Conservation (phyloP, 2,797 vertebrate species). For the Arrhamphus sclerolepis region DNA sequence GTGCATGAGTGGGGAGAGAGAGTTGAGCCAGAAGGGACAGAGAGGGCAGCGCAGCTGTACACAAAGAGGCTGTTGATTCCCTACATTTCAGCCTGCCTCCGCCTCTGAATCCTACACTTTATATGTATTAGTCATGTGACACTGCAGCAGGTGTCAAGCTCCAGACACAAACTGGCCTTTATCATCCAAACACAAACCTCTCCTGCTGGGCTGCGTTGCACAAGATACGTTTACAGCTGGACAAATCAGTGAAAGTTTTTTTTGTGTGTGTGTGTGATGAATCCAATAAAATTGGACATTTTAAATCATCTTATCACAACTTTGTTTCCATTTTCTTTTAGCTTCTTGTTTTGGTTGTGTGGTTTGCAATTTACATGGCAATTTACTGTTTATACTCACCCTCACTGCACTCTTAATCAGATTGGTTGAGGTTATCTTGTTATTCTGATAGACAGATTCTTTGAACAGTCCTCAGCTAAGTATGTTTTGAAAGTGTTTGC, state of each 20-base stretch:
- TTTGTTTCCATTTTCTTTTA: too few relatives aligned
- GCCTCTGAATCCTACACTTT: slow-evolving; percentile 48
- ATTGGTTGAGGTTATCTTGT: too few relatives aligned
- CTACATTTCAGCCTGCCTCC: slow-evolving; percentile 43
- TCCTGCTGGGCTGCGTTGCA: not conserved
- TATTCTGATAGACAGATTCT: too few relatives aligned
- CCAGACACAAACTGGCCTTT: slow-evolving; percentile 37
- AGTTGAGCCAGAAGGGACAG: slow-evolving; percentile 40
- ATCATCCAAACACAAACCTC: slow-evolving; percentile 3
- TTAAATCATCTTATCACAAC: too few relatives aligned
- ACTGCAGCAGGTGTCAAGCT: slow-evolving; percentile 56
- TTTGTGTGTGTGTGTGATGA: too few relatives aligned
- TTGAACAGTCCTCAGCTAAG: too few relatives aligned
- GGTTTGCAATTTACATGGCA: too few relatives aligned
- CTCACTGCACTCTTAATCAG: too few relatives aligned
- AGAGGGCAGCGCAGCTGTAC: slow-evolving; percentile 67
- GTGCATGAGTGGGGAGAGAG: slow-evolving; percentile 51
- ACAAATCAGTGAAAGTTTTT: not conserved
- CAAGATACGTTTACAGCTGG: not conserved
- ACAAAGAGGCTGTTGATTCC: slow-evolving; percentile 75
- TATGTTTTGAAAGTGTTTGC: too few relatives aligned
- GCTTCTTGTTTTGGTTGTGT: too few relatives aligned
- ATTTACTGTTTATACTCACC: too few relatives aligned
- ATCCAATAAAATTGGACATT: too few relatives aligned
- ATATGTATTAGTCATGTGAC: slow-evolving; percentile 38